phyloP scores from a whole-genome alignment of 1,140 invertebrate genomes.

The Chlorops oryzae region DNA sequence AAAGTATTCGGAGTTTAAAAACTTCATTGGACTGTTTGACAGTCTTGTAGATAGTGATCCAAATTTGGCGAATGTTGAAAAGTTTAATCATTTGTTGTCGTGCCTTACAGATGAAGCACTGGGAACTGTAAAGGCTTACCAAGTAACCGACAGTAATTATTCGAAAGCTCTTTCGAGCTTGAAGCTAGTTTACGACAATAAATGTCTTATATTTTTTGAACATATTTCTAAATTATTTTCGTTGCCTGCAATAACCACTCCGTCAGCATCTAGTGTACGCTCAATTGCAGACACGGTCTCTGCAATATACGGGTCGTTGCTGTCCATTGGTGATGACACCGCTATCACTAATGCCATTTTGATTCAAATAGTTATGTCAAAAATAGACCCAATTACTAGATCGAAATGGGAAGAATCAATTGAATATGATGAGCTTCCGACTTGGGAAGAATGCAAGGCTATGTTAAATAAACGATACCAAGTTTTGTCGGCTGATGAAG shows the following conservation, averaged over 20 bases:
- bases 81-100: slow-evolving; percentile 16
- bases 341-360: slow-evolving; percentile 4
- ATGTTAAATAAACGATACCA: slow-evolving; percentile 8
- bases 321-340: slow-evolving; percentile 10
- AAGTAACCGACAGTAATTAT: slow-evolving; percentile 9
- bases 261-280: slow-evolving; percentile 3
- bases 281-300: slow-evolving; percentile 8
- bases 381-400: slow-evolving; percentile 9
- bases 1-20: slow-evolving; percentile 7
- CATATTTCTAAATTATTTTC: too few species aligned
- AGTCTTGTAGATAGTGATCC: slow-evolving; percentile 4
- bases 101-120: too few species aligned
- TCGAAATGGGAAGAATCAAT: slow-evolving; percentile 12
- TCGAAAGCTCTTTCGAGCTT: slow-evolving; percentile 10
- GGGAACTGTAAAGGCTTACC: slow-evolving; percentile 8
- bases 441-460: slow-evolving; percentile 9
- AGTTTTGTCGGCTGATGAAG: slow-evolving; percentile 11
- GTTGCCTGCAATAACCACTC: slow-evolving; percentile 2
- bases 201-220: slow-evolving; percentile 8
- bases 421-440: slow-evolving; percentile 5
- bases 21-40: slow-evolving; percentile 1
- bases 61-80: slow-evolving; percentile 6
- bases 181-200: slow-evolving; percentile 11
- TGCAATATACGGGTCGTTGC: slow-evolving; percentile 9
- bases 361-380: slow-evolving; percentile 13